These are phyloP conservation scores for Venustaconcha ellipsiformis DNA, from an alignment of 1,140 invertebrate species.

Conservation along the genomic window DNA sequence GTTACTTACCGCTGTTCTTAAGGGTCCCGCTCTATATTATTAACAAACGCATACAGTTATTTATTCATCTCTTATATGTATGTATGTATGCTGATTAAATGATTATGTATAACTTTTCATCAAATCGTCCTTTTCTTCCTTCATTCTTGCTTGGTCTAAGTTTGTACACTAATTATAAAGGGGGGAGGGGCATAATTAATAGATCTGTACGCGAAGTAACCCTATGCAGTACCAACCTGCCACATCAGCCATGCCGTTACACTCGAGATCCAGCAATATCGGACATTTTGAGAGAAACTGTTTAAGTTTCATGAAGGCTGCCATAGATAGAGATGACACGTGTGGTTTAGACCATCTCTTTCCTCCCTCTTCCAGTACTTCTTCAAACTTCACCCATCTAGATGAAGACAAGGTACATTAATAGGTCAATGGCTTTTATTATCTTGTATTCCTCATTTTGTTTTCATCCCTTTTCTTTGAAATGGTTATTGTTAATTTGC, in stretches of 20 bases:
- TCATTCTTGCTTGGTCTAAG: background rate
- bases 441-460: background rate
- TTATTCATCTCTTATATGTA: background rate
- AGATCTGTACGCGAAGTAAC: background rate
- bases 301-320: constrained; percentile 65
- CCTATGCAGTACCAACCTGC: constrained; percentile 37
- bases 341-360: constrained; percentile 70
- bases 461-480: background rate
- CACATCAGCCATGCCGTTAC: constrained; percentile 51
- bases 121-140: background rate
- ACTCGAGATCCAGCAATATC: constrained; percentile 57
- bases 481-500: too few relatives aligned
- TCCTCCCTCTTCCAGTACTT: constrained; percentile 67
- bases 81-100: background rate
- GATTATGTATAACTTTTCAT: too few relatives aligned
- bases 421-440: background rate
- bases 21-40: too few relatives aligned
- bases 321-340: constrained; percentile 67
- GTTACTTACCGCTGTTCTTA: background rate
- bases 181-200: background rate
- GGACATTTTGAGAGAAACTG: constrained; percentile 56
- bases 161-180: too few relatives aligned
- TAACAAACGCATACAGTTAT: too few relatives aligned
- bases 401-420: background rate
- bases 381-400: constrained; percentile 72